Conservation (phyloP, 2,888 invertebrate species). For the Tenthredo distinguenda region DNA sequence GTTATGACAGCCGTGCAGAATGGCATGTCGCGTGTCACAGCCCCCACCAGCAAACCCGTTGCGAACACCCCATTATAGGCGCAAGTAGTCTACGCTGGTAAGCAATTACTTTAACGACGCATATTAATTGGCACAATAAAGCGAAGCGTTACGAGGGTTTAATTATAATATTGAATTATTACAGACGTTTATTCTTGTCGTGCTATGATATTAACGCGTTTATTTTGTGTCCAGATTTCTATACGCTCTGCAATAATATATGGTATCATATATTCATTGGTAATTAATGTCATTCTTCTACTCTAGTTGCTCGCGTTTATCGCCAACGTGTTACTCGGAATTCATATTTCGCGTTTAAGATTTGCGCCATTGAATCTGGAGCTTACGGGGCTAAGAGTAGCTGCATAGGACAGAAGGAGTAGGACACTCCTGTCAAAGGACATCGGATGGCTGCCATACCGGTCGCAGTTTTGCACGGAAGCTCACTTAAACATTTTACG, state of each 20-base stretch:
- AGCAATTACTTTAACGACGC: conserved; percentile 73
- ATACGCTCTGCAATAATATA: neutral
- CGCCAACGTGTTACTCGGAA: neutral
- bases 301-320: neutral
- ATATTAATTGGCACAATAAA: conserved; percentile 74
- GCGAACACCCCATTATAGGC: conserved; percentile 56
- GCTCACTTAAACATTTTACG: conserved; percentile 77
- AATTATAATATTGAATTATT: conserved; percentile 76
- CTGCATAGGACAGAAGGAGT: conserved; percentile 12
- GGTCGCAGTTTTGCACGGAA: conserved; percentile 73
- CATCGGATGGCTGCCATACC: conserved; percentile 27
- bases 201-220: conserved; percentile 63
- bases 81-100: conserved; percentile 56
- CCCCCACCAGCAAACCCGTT: conserved; percentile 61
- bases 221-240: conserved; percentile 10
- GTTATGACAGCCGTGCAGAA: conserved; percentile 48
- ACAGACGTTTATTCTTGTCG: conserved; percentile 73
- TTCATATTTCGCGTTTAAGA: neutral
- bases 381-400: neutral
- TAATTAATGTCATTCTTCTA: neutral
- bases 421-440: conserved; percentile 37
- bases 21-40: conserved; percentile 60
- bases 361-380: neutral
- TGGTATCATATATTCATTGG: neutral
- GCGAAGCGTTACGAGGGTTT: conserved; percentile 70